Percentiles rank a stretch among this genome's conserved stretches.
Conservation (phyloP, 2,888 invertebrate genomes). For the Dorcus hopei region DNA sequence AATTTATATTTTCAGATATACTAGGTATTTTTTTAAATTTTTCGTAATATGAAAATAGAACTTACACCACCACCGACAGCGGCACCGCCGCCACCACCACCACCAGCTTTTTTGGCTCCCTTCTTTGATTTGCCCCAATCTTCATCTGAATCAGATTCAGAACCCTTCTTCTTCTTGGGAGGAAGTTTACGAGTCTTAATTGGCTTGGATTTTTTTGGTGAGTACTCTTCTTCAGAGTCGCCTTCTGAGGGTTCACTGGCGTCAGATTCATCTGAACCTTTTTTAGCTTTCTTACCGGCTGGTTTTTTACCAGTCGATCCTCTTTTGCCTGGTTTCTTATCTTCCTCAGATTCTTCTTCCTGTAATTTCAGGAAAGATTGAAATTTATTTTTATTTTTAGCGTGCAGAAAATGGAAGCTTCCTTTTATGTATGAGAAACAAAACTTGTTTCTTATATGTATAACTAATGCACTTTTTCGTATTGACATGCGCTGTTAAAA, state of each 20-base stretch:
- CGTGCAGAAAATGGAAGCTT: no score
- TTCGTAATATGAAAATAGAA: background rate
- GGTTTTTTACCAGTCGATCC: constrained; percentile 53
- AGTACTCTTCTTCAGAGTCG: constrained; percentile 61
- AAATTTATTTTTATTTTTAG: constrained; percentile 7
- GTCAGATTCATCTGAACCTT: constrained; percentile 52
- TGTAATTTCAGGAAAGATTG: constrained; percentile 20
- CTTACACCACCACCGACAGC: constrained; percentile 12
- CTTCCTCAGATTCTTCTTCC: constrained; percentile 51
- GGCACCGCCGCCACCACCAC: constrained; percentile 21
- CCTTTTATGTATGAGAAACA: no score
- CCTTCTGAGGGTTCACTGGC: constrained; percentile 52
- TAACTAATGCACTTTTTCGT: no score
- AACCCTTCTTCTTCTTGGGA: constrained; percentile 62
- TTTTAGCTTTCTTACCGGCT: constrained; percentile 52
- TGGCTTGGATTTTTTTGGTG: constrained; percentile 57
- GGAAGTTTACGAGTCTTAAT: constrained; percentile 54
- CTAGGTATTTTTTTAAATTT: background rate
- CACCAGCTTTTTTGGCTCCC: constrained; percentile 51
- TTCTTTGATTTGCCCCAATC: constrained; percentile 65
- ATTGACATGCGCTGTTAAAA: no score
- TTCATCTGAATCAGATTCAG: constrained; percentile 66
- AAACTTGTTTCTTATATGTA: no score
- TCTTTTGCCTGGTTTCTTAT: constrained; percentile 58
- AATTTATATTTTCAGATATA: no score